These are phyloP conservation scores for Schizaphis graminum DNA, from an alignment of 2,888 invertebrate species.

Conservation along the genomic window DNA sequence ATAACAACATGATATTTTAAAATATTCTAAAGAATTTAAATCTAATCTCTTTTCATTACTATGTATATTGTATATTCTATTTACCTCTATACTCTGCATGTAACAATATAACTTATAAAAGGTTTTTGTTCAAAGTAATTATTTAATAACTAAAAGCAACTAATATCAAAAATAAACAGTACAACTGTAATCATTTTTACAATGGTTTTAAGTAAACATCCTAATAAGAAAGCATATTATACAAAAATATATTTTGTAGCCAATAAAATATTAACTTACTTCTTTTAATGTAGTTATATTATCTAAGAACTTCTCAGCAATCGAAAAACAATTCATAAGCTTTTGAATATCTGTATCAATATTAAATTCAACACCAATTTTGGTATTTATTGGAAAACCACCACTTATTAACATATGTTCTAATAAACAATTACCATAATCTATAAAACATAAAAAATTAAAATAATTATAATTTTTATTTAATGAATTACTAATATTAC, in stretches of 20 bases:
- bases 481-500: neutral
- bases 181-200: neutral
- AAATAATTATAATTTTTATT: neutral
- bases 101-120: neutral
- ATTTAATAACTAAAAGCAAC: neutral
- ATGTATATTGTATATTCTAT: neutral
- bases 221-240: neutral
- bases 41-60: neutral
- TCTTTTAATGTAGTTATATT: constrained; percentile 69
- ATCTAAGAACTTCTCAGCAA: constrained; percentile 79
- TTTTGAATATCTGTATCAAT: constrained; percentile 76
- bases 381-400: constrained; percentile 77
- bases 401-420: constrained; percentile 87
- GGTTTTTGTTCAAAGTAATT: neutral
- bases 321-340: constrained; percentile 78
- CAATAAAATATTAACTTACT: constrained; percentile 19
- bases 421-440: constrained; percentile 91
- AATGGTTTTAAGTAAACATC: neutral
- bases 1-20: neutral
- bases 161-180: neutral
- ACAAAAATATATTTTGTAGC: neutral
- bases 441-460: constrained; percentile 71
- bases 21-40: neutral
- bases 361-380: constrained; percentile 79
- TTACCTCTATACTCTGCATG: neutral